A percentile compares a stretch with the other conserved stretches of the same genome.
phyloP scores from a whole-genome alignment of 2,888 invertebrate species.

The Ypsolopha sequella region DNA sequence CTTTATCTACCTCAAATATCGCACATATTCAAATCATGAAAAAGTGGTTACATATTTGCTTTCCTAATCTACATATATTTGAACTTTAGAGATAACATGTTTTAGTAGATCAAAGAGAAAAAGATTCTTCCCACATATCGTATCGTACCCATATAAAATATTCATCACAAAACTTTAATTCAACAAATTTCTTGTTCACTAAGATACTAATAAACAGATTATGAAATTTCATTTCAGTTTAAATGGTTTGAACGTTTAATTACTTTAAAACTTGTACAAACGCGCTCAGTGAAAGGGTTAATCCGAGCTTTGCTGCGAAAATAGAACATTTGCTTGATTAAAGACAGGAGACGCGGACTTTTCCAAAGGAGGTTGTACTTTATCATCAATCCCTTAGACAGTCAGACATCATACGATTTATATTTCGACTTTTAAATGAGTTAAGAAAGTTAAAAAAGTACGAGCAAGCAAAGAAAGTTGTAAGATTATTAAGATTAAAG shows the following conservation, averaged over 20 bases:
- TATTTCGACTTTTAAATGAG: neutral
- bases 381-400: slow-evolving; percentile 2
- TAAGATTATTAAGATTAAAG: neutral
- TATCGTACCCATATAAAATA: neutral
- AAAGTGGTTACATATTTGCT: neutral
- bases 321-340: slow-evolving; percentile 49
- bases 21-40: neutral
- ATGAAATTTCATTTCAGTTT: slow-evolving; percentile 46
- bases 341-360: slow-evolving; percentile 28
- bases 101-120: neutral
- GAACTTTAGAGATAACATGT: neutral
- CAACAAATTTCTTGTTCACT: neutral
- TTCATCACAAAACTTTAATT: neutral
- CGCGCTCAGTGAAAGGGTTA: slow-evolving; percentile 39
- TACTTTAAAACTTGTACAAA: slow-evolving; percentile 55
- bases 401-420: neutral
- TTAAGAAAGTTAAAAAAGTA: neutral
- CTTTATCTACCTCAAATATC: neutral
- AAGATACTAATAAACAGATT: slow-evolving; percentile 37
- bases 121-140: neutral
- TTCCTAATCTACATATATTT: neutral
- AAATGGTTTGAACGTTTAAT: slow-evolving; percentile 54
- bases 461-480: neutral
- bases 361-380: slow-evolving; percentile 13
- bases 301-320: slow-evolving; percentile 45